phyloP scores from a whole-genome alignment of 2,888 invertebrate species.

The Galeopsomyia nigrocyanea region DNA sequence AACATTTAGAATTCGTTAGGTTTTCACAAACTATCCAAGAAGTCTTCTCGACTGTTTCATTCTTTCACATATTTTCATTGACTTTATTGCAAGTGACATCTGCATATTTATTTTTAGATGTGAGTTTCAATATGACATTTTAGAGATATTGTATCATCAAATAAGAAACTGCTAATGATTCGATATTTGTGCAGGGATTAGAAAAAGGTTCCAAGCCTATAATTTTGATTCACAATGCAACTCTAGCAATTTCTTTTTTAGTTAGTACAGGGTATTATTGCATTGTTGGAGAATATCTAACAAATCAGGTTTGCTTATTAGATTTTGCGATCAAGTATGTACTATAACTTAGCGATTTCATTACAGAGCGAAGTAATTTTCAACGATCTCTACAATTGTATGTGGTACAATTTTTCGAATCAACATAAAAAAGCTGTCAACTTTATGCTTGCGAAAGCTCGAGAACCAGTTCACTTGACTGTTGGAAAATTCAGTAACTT shows the following conservation, averaged over 20 bases:
- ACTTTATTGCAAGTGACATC: slow-evolving; percentile 51
- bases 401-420: slow-evolving; percentile 50
- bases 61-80: slow-evolving; percentile 51
- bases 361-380: slow-evolving; percentile 49
- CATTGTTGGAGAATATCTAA: slow-evolving; percentile 52
- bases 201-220: slow-evolving; percentile 26
- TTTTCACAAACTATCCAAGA: slow-evolving; percentile 48
- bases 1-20: slow-evolving; percentile 49
- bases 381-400: slow-evolving; percentile 44
- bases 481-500: slow-evolving; percentile 51
- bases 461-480: slow-evolving; percentile 48
- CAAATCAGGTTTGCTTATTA: slow-evolving; percentile 48
- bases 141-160: not conserved
- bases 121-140: slow-evolving; percentile 34
- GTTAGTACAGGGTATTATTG: slow-evolving; percentile 49
- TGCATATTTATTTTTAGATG: slow-evolving; percentile 52
- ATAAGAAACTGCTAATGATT: not conserved
- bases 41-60: slow-evolving; percentile 49
- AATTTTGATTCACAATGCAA: slow-evolving; percentile 33
- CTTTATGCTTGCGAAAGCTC: slow-evolving; percentile 49
- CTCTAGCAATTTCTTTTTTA: slow-evolving; percentile 23
- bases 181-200: slow-evolving; percentile 22
- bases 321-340: not conserved
- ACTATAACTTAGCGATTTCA: not conserved
- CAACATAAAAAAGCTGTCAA: slow-evolving; percentile 37